Evolutionary conservation across 2,888 invertebrate species (phyloP).

Genomic region (Netelia inedita): DNA sequence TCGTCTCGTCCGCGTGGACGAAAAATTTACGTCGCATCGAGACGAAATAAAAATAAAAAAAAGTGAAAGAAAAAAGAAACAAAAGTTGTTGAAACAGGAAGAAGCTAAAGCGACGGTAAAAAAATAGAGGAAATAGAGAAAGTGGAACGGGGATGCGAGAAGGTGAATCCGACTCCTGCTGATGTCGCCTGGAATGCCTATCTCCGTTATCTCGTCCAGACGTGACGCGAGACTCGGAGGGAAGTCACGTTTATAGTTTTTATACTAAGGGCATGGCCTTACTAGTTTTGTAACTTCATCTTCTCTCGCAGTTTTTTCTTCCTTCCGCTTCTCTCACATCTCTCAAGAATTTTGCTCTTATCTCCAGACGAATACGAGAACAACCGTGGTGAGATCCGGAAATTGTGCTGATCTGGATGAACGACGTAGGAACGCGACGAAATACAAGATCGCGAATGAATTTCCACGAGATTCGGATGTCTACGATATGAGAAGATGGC

Average conservation of each 20-base stretch:
- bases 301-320: constrained; percentile 26
- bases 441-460: constrained; percentile 17
- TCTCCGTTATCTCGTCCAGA: constrained; percentile 45
- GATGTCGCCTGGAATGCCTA: background rate
- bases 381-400: constrained; percentile 19
- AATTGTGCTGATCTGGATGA: constrained; percentile 39
- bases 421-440: constrained; percentile 1
- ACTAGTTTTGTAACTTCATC: constrained; percentile 7
- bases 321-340: background rate
- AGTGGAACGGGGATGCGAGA: background rate
- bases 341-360: background rate
- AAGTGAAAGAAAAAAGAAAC: background rate
- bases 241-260: constrained; percentile 49
- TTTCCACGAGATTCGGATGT: background rate
- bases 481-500: background rate
- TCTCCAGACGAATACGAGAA: constrained; percentile 15
- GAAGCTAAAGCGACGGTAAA: background rate
- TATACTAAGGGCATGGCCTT: constrained; percentile 29
- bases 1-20: too few species aligned
- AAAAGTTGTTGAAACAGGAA: background rate
- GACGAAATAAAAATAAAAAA: constrained; percentile 3
- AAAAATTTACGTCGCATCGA: background rate
- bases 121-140: constrained; percentile 19
- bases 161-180: constrained; percentile 40
- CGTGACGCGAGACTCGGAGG: constrained; percentile 47